Conservation (phyloP, 2,888 invertebrate genomes). For the Pachydiplax longipennis region DNA sequence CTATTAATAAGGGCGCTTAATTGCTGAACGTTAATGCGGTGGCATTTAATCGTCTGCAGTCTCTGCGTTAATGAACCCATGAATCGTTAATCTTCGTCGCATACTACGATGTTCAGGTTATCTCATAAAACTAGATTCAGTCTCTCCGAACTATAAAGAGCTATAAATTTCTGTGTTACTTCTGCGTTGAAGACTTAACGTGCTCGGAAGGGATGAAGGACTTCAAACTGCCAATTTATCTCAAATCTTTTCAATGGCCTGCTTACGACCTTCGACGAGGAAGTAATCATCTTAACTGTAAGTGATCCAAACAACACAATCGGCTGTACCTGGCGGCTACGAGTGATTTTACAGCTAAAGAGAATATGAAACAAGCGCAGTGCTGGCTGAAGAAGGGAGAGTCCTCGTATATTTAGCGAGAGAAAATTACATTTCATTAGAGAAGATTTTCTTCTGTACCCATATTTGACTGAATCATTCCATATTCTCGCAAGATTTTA, state of each 20-base stretch:
- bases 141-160: neutral
- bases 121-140: neutral
- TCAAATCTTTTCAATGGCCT: constrained; percentile 12
- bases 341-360: constrained; percentile 3
- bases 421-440: neutral
- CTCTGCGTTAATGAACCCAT: neutral
- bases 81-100: neutral
- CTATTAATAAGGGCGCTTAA: neutral
- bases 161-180: neutral
- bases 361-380: neutral
- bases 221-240: constrained; percentile 36
- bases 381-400: neutral
- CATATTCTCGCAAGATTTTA: no score
- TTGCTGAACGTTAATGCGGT: neutral
- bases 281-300: constrained; percentile 41
- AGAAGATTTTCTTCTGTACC: no score
- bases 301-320: constrained; percentile 9
- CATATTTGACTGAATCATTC: no score
- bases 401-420: neutral
- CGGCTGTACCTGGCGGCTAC: neutral
- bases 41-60: neutral
- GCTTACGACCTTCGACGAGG: constrained; percentile 6
- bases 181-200: neutral
- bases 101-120: neutral
- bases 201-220: neutral